Percentiles rank a stretch among this genome's conserved stretches.
These are phyloP conservation scores for Drosophila glabriapex DNA, from an alignment of 2,888 invertebrate species.

Conservation along the genomic window DNA sequence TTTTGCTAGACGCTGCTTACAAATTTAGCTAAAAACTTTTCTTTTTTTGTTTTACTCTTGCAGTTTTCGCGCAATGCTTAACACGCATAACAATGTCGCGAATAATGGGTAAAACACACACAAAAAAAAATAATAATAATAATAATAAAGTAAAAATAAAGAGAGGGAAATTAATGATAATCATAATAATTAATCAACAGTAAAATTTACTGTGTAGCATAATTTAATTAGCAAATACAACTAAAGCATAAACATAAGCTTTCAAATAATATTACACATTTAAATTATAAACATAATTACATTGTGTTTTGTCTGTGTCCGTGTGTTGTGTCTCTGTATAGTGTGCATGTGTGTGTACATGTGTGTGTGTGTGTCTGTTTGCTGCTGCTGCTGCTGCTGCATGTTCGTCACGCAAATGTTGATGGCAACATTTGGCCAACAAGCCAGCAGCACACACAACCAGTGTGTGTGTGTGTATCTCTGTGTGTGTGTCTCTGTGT, in stretches of 20 bases:
- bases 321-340: slow-evolving; percentile 12
- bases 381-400: slow-evolving; percentile 27
- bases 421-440: slow-evolving; percentile 31
- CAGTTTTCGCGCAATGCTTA: slow-evolving; percentile 24
- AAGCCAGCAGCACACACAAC: slow-evolving; percentile 24
- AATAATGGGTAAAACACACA: slow-evolving; percentile 8
- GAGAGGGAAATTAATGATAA: slow-evolving; percentile 27
- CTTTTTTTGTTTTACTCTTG: slow-evolving; percentile 13
- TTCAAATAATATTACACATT: slow-evolving; percentile 68
- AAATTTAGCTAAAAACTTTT: slow-evolving; percentile 50
- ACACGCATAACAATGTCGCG: slow-evolving; percentile 47
- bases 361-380: slow-evolving; percentile 14
- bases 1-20: slow-evolving; percentile 41
- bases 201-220: slow-evolving; percentile 46
- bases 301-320: slow-evolving; percentile 40
- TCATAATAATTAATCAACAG: slow-evolving; percentile 52
- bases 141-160: slow-evolving; percentile 10
- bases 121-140: slow-evolving; percentile 20
- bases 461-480: neutral
- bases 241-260: slow-evolving; percentile 69
- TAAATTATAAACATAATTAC: slow-evolving; percentile 79
- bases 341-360: slow-evolving; percentile 10
- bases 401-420: slow-evolving; percentile 30
- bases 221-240: slow-evolving; percentile 68
- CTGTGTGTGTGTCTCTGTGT: slow-evolving; percentile 1